Percentiles rank a stretch among this genome's conserved stretches.
These are phyloP conservation scores for Chiloscyllium plagiosum DNA, from an alignment of 2,113 vertebrate species.

Conservation along the genomic window DNA sequence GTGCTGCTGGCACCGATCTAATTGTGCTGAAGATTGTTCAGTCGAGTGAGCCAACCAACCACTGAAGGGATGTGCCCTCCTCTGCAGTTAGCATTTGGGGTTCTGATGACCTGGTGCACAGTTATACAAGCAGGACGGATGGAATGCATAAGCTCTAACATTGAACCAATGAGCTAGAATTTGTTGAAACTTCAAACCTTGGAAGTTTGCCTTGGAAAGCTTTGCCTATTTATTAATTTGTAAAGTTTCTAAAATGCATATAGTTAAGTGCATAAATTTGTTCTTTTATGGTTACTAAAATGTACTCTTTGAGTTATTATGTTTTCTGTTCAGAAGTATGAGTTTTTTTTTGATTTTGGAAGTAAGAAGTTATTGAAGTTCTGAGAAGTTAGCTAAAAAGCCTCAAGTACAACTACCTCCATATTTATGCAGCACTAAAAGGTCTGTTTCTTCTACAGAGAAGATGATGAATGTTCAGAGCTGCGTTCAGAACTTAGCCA, in stretches of 20 bases:
- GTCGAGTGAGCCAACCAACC: no score
- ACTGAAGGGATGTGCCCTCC: no score
- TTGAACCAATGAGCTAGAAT: neutral
- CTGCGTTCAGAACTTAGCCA: constrained; percentile 73
- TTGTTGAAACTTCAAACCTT: neutral
- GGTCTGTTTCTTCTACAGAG: constrained; percentile 52
- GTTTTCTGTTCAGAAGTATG: neutral
- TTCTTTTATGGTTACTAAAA: neutral
- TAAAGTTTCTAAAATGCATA: neutral
- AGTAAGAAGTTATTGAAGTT: neutral
- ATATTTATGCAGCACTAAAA: neutral
- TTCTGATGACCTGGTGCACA: neutral
- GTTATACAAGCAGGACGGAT: neutral
- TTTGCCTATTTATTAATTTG: neutral
- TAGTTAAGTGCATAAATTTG: neutral
- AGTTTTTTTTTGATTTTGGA: neutral
- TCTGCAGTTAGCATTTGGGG: neutral
- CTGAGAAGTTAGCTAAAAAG: neutral
- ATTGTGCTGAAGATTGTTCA: no score
- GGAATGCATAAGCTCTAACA: neutral
- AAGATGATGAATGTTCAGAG: constrained; percentile 79
- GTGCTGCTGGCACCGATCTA: no score
- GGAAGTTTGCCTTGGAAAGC: neutral
- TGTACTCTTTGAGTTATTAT: neutral
- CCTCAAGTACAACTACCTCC: neutral